Conservation (phyloP, 2,888 invertebrate species). For the Lasioglossum vierecki region DNA sequence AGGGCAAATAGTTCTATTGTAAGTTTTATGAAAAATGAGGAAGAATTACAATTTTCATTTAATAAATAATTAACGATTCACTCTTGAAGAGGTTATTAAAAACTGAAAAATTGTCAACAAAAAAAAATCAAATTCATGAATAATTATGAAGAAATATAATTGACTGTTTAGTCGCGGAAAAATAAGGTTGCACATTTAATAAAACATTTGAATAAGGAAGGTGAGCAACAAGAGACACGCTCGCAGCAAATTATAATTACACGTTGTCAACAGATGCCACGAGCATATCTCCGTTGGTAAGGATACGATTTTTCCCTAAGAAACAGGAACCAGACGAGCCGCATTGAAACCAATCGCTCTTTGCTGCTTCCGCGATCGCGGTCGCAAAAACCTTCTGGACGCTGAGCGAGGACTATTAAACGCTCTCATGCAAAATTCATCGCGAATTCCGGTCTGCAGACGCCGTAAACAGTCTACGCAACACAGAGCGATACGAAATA, state of each 20-base stretch:
- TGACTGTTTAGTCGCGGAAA: too few relatives aligned
- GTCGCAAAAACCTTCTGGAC: background rate
- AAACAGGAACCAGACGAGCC: background rate
- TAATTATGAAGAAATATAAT: too few relatives aligned
- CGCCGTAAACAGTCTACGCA: background rate
- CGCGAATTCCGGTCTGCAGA: background rate
- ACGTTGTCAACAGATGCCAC: background rate
- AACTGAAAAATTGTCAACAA: too few relatives aligned
- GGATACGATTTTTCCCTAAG: background rate
- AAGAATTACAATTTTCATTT: too few relatives aligned
- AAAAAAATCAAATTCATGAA: too few relatives aligned
- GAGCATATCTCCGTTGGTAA: background rate
- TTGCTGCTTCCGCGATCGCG: background rate
- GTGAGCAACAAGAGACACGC: too few relatives aligned
- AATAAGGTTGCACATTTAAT: too few relatives aligned
- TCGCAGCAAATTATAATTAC: background rate
- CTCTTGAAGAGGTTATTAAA: too few relatives aligned
- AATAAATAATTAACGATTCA: too few relatives aligned
- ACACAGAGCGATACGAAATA: background rate
- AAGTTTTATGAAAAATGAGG: too few relatives aligned
- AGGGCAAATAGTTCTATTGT: too few relatives aligned
- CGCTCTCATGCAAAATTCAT: background rate
- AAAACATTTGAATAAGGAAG: too few relatives aligned
- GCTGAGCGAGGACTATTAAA: background rate
- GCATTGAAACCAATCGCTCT: background rate